phyloP scores from a whole-genome alignment of 2,888 invertebrate genomes.

The Cantharis lateralis region DNA sequence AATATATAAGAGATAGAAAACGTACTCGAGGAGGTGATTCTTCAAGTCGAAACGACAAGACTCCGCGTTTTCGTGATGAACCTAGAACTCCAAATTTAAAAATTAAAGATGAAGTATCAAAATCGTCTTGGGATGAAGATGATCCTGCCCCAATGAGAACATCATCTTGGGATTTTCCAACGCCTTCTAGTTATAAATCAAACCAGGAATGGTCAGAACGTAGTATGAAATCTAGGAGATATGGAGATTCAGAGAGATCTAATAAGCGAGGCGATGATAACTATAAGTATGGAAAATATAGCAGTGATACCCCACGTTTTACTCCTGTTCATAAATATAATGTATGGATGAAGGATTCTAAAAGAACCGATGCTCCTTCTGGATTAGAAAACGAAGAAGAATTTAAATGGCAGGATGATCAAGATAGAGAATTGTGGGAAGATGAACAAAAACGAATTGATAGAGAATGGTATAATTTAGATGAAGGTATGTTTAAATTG shows the following conservation, averaged over 20 bases:
- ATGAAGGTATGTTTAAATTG: constrained; percentile 66
- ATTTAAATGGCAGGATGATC: constrained; percentile 67
- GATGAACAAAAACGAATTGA: constrained; percentile 89
- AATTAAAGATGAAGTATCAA: constrained; percentile 66
- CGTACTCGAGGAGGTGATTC: constrained; percentile 42
- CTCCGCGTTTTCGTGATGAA: constrained; percentile 79
- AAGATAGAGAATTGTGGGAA: constrained; percentile 84
- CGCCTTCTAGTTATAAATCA: constrained; percentile 68
- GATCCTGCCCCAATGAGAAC: constrained; percentile 64
- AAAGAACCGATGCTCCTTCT: constrained; percentile 69
- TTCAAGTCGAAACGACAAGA: constrained; percentile 37
- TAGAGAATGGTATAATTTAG: constrained; percentile 96
- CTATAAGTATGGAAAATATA: constrained; percentile 41
- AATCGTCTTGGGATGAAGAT: constrained; percentile 76
- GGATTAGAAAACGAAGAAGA: constrained; percentile 57
- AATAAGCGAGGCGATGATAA: constrained; percentile 56
- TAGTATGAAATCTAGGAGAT: constrained; percentile 38
- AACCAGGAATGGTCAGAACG: constrained; percentile 51
- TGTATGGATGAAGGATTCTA: constrained; percentile 73
- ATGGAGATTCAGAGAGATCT: constrained; percentile 50
- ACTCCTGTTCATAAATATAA: constrained; percentile 89
- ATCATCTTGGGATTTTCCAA: constrained; percentile 93
- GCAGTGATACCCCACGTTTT: constrained; percentile 76
- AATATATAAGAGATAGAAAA: constrained; percentile 45
- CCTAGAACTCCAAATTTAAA: constrained; percentile 80